A percentile compares a stretch with the other conserved stretches of the same genome.
These are phyloP conservation scores for Cyanistes caeruleus DNA, from an alignment of 2,113 vertebrate species.

Conservation along the genomic window DNA sequence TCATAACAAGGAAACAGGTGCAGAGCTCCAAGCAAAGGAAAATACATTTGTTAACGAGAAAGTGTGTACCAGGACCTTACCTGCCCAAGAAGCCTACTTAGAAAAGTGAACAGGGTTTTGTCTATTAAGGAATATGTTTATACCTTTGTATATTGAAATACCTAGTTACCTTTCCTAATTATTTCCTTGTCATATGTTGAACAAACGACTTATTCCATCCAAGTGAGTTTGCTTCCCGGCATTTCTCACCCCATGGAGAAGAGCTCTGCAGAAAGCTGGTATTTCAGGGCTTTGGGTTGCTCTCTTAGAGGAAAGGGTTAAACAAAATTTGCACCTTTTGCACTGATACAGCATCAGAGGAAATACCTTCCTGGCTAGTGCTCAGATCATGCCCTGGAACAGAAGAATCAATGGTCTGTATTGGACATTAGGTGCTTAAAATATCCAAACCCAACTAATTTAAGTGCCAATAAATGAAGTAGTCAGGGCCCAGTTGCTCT, in stretches of 20 bases:
- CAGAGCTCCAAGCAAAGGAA: neutral
- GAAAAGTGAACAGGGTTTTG: neutral
- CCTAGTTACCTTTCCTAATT: neutral
- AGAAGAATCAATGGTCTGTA: neutral
- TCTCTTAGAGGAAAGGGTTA: neutral
- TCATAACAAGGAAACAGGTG: too few species aligned
- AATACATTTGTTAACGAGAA: neutral
- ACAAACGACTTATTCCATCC: neutral
- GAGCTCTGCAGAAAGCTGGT: neutral
- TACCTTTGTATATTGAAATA: neutral
- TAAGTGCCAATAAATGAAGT: neutral
- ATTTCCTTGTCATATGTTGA: neutral
- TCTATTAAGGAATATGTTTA: neutral
- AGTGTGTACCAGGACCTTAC: neutral
- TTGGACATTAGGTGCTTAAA: neutral
- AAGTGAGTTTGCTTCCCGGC: neutral
- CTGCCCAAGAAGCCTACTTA: neutral
- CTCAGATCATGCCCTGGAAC: neutral
- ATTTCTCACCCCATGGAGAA: neutral
- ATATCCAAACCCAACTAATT: neutral
- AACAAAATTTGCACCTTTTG: neutral
- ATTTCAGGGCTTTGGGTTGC: rapidly evolving
- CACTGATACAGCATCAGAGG: neutral
- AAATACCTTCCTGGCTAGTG: neutral
- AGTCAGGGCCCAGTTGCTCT: neutral